These are phyloP conservation scores for Drosophila paracracens DNA, from an alignment of 2,888 invertebrate species.

Conservation along the genomic window DNA sequence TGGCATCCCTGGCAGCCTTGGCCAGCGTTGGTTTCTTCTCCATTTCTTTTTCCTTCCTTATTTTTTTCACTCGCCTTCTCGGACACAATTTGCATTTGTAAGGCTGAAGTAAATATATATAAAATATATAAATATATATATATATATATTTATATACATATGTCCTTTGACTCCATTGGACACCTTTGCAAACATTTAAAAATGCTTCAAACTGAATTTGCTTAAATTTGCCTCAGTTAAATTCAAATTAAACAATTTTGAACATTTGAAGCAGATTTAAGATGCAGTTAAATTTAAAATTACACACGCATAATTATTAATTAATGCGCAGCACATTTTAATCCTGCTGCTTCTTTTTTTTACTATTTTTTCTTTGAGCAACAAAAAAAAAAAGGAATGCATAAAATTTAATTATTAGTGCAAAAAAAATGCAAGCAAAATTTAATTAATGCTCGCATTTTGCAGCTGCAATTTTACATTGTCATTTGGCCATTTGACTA, in stretches of 20 bases:
- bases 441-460: constrained; percentile 37
- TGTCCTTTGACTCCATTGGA: constrained; percentile 26
- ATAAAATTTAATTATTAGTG: constrained; percentile 34
- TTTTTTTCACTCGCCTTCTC: constrained; percentile 1
- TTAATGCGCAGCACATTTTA: constrained; percentile 38
- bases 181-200: constrained; percentile 16
- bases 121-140: neutral
- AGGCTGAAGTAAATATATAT: constrained; percentile 8
- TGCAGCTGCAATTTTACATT: constrained; percentile 16
- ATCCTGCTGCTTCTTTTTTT: neutral
- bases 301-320: constrained; percentile 19
- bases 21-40: constrained; percentile 7
- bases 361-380: constrained; percentile 1
- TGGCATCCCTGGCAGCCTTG: constrained; percentile 17
- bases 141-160: neutral
- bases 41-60: neutral
- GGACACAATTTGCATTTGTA: constrained; percentile 45
- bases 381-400: neutral
- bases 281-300: neutral
- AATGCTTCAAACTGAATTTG: constrained; percentile 1
- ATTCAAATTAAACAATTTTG: constrained; percentile 7
- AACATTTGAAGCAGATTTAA: constrained; percentile 16
- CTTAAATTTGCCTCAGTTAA: constrained; percentile 21
- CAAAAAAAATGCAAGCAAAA: constrained; percentile 7
- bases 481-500: constrained; percentile 23